A percentile compares a stretch with the other conserved stretches of the same genome.
phyloP scores from a whole-genome alignment of 2,888 invertebrate species.

The Diarsia rubi region DNA sequence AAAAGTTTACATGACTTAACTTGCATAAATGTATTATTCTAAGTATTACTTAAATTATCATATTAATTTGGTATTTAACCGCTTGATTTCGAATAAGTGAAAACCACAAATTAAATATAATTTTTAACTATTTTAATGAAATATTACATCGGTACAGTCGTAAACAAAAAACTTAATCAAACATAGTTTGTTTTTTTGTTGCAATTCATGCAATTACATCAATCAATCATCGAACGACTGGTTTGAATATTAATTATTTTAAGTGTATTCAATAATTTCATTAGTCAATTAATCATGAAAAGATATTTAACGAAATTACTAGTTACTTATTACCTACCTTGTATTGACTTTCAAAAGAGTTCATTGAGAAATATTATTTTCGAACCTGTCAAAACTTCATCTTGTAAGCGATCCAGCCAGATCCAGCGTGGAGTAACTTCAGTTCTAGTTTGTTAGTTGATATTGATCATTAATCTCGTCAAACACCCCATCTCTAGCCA shows the following conservation, averaged over 20 bases:
- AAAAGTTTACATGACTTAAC: neutral
- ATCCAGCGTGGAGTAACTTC: neutral
- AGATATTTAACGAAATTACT: slow-evolving; percentile 29
- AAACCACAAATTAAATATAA: neutral
- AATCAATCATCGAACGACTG: slow-evolving; percentile 53
- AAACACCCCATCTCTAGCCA: neutral
- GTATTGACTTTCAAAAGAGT: slow-evolving; percentile 45
- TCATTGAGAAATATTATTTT: slow-evolving; percentile 35
- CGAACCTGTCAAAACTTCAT: slow-evolving; percentile 36
- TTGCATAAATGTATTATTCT: neutral
- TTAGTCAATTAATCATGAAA: slow-evolving; percentile 56
- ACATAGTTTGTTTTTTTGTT: slow-evolving; percentile 1
- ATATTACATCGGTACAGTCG: neutral
- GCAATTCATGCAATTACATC: slow-evolving; percentile 22
- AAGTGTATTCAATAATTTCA: slow-evolving; percentile 48
- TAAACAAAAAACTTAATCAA: slow-evolving; percentile 3
- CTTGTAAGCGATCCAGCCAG: slow-evolving; percentile 9
- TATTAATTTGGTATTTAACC: neutral
- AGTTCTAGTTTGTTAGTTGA: slow-evolving; percentile 5
- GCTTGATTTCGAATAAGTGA: neutral
- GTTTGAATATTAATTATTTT: slow-evolving; percentile 44
- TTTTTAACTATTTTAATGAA: neutral
- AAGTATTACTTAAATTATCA: neutral
- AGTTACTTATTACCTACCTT: slow-evolving; percentile 29
- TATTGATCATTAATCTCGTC: neutral